Percentiles rank a stretch among this genome's conserved stretches.
These are phyloP conservation scores for Metallyticus violacea DNA, from an alignment of 2,888 invertebrate species.

Conservation along the genomic window DNA sequence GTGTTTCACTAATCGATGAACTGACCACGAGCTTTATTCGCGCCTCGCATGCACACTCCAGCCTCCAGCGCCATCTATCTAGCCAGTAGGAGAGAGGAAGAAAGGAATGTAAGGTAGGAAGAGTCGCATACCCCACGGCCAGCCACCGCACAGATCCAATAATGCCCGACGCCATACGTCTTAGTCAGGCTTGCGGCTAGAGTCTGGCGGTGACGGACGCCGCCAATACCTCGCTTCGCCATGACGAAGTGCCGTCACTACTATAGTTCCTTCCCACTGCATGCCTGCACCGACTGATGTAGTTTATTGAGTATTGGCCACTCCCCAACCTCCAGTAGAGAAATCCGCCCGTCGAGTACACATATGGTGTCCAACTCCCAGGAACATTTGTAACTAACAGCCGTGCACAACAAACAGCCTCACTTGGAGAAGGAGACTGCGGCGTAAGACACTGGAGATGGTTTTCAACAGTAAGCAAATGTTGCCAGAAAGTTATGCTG, in stretches of 20 bases:
- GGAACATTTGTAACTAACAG: not conserved
- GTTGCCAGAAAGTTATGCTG: no score
- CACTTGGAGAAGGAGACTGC: no score
- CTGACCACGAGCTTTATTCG: not conserved
- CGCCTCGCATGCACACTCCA: not conserved
- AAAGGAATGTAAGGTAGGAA: not conserved
- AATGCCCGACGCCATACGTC: constrained; percentile 15
- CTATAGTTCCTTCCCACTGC: not conserved
- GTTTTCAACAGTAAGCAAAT: no score
- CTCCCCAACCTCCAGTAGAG: no score
- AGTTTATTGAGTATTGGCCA: not conserved
- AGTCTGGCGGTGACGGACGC: not conserved
- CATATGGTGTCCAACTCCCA: not conserved
- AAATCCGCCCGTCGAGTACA: not conserved
- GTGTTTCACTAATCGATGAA: not conserved
- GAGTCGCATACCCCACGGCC: not conserved
- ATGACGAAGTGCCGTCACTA: constrained; percentile 6
- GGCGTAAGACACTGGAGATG: no score
- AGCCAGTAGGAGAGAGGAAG: not conserved
- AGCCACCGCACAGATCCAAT: constrained; percentile 14
- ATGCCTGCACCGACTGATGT: not conserved
- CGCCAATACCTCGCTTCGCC: constrained; percentile 6
- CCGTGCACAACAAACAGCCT: no score
- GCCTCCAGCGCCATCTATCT: not conserved
- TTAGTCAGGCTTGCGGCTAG: constrained; percentile 2